These are phyloP conservation scores for Euura saliciscinereae DNA, from an alignment of 1,140 invertebrate genomes.

Conservation along the genomic window DNA sequence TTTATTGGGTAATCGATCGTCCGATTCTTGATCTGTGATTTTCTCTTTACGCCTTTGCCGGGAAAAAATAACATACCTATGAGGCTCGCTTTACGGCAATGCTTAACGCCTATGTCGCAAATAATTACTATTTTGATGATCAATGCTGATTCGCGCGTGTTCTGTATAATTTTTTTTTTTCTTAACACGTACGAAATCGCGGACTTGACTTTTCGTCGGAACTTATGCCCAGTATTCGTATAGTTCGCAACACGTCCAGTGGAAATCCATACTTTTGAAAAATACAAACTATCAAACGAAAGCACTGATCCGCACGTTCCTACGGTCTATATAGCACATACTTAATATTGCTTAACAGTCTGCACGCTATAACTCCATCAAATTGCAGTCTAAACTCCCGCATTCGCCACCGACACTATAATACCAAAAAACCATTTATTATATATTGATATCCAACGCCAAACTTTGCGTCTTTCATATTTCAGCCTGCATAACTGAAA, in stretches of 20 bases:
- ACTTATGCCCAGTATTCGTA: background rate
- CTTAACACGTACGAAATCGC: background rate
- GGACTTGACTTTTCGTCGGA: background rate
- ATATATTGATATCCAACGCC: background rate
- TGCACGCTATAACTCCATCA: background rate
- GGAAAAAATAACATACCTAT: background rate
- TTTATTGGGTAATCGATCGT: no score
- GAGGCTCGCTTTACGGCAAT: background rate
- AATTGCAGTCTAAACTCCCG: conserved; percentile 2
- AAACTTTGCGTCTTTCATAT: background rate
- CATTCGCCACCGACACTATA: background rate
- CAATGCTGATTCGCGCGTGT: background rate
- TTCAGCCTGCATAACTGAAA: no score
- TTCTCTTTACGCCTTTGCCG: no score
- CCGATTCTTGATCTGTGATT: no score
- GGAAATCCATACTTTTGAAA: background rate
- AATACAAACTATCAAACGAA: background rate
- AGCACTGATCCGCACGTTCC: background rate
- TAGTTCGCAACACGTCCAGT: no score
- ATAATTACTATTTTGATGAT: background rate
- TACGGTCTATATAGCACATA: background rate
- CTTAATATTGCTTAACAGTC: background rate
- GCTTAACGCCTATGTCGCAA: background rate
- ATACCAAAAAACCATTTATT: background rate
- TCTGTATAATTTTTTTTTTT: no score